Evolutionary conservation across 2,797 vertebrate genomes (phyloP).

Genomic region (Chloroceryle inda): DNA sequence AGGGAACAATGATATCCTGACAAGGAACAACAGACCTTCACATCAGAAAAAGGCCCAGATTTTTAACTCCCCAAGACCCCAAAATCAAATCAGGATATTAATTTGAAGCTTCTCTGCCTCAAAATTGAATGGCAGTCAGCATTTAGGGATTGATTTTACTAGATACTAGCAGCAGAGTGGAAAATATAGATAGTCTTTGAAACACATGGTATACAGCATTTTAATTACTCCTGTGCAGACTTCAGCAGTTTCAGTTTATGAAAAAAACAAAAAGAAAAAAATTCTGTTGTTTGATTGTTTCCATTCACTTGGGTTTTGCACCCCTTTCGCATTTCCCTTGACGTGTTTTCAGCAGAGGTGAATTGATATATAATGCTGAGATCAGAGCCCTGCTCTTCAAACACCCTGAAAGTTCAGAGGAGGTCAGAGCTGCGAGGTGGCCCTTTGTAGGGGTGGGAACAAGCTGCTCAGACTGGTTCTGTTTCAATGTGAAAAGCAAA

Average conservation of each 20-base stretch:
- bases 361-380: background rate
- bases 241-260: constrained; percentile 54
- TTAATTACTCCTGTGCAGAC: constrained; percentile 4
- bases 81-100: background rate
- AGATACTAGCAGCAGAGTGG: constrained; percentile 24
- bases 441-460: background rate
- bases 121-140: background rate
- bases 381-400: background rate
- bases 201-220: background rate
- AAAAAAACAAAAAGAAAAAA: background rate
- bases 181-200: constrained; percentile 38
- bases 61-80: background rate
- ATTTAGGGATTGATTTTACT: background rate
- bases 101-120: background rate
- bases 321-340: background rate
- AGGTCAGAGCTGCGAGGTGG: background rate
- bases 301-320: constrained; percentile 17
- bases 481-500: background rate
- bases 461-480: background rate
- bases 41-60: background rate
- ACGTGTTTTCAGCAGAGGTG: background rate
- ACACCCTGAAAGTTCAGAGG: background rate
- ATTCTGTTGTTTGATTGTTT: constrained; percentile 21
- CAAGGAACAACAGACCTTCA: background rate
- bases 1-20: background rate